Percentiles rank a stretch among this genome's conserved stretches.
These are phyloP conservation scores for Diploscapter pachys DNA, from an alignment of 1,140 invertebrate genomes.

Conservation along the genomic window DNA sequence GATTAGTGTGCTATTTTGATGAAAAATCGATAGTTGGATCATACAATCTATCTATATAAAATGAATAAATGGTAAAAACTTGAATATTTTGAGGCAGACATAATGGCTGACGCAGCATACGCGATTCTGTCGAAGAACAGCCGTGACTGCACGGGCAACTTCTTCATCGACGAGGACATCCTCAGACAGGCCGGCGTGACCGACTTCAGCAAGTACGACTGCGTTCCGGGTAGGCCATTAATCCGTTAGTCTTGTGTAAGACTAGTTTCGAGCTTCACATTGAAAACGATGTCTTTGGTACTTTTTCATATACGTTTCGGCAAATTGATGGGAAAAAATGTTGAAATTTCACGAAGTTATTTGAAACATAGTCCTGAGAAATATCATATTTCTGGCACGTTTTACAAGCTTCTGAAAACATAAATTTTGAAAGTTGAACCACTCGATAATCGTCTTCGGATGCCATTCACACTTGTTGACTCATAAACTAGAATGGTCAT, in stretches of 20 bases:
- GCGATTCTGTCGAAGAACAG: constrained; percentile 77
- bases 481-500: no score
- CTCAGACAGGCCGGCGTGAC: constrained; percentile 75
- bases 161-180: constrained; percentile 88
- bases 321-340: background rate
- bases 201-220: constrained; percentile 81
- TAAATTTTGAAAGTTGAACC: constrained; percentile 26
- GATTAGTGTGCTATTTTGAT: no score
- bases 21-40: no score
- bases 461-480: no score
- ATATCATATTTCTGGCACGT: no score
- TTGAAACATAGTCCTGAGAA: no score
- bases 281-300: no score
- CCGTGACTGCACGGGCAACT: constrained; percentile 78
- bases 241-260: background rate
- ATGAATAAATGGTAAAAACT: background rate
- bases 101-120: constrained; percentile 82
- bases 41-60: background rate
- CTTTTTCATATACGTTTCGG: no score
- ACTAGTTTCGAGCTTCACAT: background rate
- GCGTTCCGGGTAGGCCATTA: constrained; percentile 69
- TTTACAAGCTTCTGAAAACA: no score
- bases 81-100: constrained; percentile 68
- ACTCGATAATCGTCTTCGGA: no score
- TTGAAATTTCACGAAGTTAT: constrained; percentile 20